Conservation (phyloP, 2,113 vertebrate species). For the Semnornis frantzii region DNA sequence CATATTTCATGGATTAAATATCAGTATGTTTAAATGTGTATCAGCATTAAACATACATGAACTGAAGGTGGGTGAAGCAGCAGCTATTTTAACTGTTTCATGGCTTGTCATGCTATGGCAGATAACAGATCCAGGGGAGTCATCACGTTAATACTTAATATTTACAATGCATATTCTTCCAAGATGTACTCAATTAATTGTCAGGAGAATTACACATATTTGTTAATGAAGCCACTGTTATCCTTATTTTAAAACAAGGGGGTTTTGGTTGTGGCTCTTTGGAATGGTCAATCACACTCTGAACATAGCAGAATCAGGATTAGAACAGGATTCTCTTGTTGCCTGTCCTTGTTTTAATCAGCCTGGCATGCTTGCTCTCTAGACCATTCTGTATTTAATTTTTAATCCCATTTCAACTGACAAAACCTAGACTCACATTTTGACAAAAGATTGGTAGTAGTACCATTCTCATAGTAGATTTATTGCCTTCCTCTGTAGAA, state of each 20-base stretch:
- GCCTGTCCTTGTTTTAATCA: constrained; percentile 22
- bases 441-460: not conserved
- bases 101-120: not conserved
- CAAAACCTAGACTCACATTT: not conserved
- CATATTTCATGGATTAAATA: not conserved
- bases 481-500: not conserved
- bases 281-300: not conserved
- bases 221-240: not conserved
- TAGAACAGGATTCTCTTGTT: constrained; percentile 8
- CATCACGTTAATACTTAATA: not conserved
- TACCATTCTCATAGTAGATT: not conserved
- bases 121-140: not conserved
- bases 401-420: not conserved
- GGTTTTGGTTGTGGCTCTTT: constrained; percentile 1
- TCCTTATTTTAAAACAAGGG: not conserved
- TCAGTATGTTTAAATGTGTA: not conserved
- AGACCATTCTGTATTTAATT: not conserved
- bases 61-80: not conserved
- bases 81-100: not conserved
- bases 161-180: not conserved
- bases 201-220: not conserved
- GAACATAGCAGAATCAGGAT: not conserved
- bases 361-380: not conserved
- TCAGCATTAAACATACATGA: not conserved
- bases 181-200: not conserved